phyloP scores from a whole-genome alignment of 1,140 invertebrate species.

The Diachasma alloeum region DNA sequence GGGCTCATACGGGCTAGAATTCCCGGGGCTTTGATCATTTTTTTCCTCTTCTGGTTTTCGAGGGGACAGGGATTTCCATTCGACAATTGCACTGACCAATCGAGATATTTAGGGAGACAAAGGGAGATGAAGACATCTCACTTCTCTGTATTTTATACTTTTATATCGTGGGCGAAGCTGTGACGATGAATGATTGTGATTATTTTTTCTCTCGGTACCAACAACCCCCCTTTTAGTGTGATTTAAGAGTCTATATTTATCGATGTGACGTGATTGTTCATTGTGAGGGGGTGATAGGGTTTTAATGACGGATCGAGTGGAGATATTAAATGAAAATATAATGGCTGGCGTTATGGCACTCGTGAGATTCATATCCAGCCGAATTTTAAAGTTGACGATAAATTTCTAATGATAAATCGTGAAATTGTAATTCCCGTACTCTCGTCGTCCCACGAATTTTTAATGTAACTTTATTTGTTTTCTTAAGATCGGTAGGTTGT shows the following conservation, averaged over 20 bases:
- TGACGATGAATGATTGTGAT: slow-evolving; percentile 40
- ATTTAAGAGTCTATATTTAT: slow-evolving; percentile 39
- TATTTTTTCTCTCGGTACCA: not conserved
- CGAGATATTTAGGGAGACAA: not conserved
- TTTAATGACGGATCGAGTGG: slow-evolving; percentile 16
- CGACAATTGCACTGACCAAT: slow-evolving; percentile 3
- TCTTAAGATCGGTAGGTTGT: slow-evolving; percentile 20
- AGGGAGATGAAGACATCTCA: not conserved
- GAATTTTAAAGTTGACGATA: not conserved
- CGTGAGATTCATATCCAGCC: not conserved
- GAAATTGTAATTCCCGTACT: not conserved
- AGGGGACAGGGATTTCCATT: slow-evolving; percentile 5
- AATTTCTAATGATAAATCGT: not conserved
- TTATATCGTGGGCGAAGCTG: slow-evolving; percentile 47
- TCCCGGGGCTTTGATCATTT: not conserved
- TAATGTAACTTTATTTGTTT: slow-evolving; percentile 22
- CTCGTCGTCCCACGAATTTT: slow-evolving; percentile 17
- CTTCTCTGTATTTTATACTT: slow-evolving; percentile 50
- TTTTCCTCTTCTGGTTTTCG: not conserved
- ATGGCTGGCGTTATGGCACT: not conserved
- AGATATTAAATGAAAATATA: not conserved
- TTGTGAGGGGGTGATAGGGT: slow-evolving; percentile 16
- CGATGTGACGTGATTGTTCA: slow-evolving; percentile 39
- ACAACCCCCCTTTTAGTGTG: slow-evolving; percentile 21
- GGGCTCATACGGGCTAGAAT: not conserved